A percentile compares a stretch with the other conserved stretches of the same genome.
Evolutionary conservation across 2,113 vertebrate genomes (phyloP).

Genomic region (Catharus minimus): DNA sequence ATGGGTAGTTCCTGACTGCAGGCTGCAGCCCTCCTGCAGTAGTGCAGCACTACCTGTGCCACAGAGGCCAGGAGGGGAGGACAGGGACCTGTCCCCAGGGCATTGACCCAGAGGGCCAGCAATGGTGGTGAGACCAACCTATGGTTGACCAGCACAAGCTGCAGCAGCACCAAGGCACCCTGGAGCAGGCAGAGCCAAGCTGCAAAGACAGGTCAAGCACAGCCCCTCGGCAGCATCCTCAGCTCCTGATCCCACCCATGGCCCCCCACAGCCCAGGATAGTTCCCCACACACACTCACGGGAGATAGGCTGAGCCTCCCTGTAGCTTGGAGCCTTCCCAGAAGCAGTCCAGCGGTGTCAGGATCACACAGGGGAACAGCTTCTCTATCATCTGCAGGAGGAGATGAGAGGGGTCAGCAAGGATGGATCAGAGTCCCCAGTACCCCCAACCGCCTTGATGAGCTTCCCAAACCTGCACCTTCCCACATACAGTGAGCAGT

Average conservation of each 20-base stretch:
- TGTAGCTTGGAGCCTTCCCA: constrained; percentile 98
- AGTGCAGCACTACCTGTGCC: neutral
- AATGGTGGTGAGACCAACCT: neutral
- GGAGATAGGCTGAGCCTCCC: constrained; percentile 96
- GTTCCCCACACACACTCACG: constrained; percentile 84
- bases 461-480: neutral
- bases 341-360: constrained; percentile 97
- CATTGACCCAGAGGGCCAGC: neutral
- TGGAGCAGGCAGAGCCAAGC: neutral
- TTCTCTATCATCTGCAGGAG: constrained; percentile 94
- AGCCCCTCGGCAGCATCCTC: neutral
- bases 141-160: neutral
- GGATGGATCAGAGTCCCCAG: neutral
- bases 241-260: neutral
- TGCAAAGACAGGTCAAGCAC: neutral
- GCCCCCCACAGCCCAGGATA: neutral
- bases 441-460: no score
- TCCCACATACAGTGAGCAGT: neutral
- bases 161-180: neutral
- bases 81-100: neutral
- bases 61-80: neutral
- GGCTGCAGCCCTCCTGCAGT: neutral
- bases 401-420: neutral
- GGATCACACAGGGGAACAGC: constrained; percentile 97
- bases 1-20: neutral